Base-by-base conservation (phyloP, 2,888 invertebrate species). In the Caenorhabditis sp. region DNA sequence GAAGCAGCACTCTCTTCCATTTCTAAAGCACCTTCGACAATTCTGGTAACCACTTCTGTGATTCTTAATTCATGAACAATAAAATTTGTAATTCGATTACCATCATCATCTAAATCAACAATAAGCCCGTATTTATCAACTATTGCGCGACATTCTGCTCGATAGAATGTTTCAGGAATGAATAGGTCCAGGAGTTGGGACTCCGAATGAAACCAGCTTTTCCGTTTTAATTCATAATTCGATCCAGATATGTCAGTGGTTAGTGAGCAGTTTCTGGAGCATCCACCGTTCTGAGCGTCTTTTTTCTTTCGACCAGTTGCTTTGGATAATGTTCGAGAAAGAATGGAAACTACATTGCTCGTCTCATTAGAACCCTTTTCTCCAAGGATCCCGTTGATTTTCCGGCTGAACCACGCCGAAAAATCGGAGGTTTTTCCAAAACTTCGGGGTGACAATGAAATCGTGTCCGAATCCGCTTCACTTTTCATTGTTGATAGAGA, bases 101-200 rank as follows among this genome's bases (percentile, higher is more conserved):
- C 71, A 39, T 71, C 71, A 45, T 66, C 52, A 32, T 53, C 61
- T 32, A 52, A 9, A 55, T 76, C 65, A 3, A 77, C 65, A 27
- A 77, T 65, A 11, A 77, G 35, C 3, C 77, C 77, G 61, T 77
- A 72, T 15, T 58, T 59, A 39, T 77, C 77, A 30, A 58, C 68
- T 13, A 72, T 77, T 0, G 46, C 13, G 2, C 66, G 65, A 32
- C 71, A 72, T 46, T 77, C 77, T 5, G 53, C 52, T 15, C 32
- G 55, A 71, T 71, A 77, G 2, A 20, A 17, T 0, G 50, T 61
- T 11, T 71, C 71, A 17, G 70, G 68, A 24, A 59, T 26, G 22
- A 74, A 68, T 32, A 68, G 30, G 0, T 62, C 63, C 9, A 70
- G 20, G 6, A 77, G 46, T 20, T 66, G 58, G 0, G 77, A 71